Conservation (phyloP, 2,113 vertebrate species). For the Hoplias malabaricus region DNA sequence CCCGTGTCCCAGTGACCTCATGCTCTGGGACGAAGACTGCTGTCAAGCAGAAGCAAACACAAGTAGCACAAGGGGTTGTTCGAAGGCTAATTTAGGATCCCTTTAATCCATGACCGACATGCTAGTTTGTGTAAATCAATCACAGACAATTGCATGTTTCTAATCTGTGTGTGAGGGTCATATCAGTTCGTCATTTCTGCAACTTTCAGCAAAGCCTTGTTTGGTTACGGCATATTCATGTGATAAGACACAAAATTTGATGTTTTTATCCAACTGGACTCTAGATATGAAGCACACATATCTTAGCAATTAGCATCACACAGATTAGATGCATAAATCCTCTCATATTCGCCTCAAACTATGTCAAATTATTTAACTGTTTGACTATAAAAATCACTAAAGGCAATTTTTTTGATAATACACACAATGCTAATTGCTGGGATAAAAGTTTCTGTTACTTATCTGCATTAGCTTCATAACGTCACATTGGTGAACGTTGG, state of each 20-base stretch:
- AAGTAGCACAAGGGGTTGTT: conserved; percentile 8
- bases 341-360: not conserved
- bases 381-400: not conserved
- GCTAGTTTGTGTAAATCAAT: conserved; percentile 37
- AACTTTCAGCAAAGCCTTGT: not conserved
- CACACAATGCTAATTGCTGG: not conserved
- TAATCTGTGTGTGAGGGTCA: not conserved
- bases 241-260: too few species aligned
- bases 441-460: not conserved
- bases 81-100: conserved; percentile 36
- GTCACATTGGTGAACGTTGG: not conserved
- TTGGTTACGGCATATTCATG: too few species aligned
- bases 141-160: conserved; percentile 2
- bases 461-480: not conserved
- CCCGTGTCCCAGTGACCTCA: not conserved
- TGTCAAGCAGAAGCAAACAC: conserved; percentile 2
- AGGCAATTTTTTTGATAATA: too few species aligned
- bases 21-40: conserved; percentile 22
- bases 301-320: not conserved
- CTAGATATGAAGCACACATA: not conserved
- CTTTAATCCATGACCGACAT: conserved; percentile 27
- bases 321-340: not conserved
- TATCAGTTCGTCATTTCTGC: too few species aligned
- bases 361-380: not conserved
- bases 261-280: too few species aligned